Base-by-base conservation (phyloP, 2,113 vertebrate genomes). In the Centropristis striata region DNA sequence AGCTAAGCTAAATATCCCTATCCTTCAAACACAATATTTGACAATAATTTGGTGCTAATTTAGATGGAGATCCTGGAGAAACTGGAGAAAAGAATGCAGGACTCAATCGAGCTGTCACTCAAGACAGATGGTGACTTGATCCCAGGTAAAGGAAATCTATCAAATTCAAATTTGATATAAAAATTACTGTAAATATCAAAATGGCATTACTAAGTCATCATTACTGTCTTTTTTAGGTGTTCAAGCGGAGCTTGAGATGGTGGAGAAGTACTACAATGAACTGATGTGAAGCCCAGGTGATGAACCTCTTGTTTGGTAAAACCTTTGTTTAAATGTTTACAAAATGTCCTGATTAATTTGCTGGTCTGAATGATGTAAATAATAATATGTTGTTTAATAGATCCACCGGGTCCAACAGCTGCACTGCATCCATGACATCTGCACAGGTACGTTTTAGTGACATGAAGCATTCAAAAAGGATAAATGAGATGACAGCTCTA, bases 41-140 rank as follows among this genome's bases (percentile, higher is more conserved):
- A 0, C 2, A 14, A n/a, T 46, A 21, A 70, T 44, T 42, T 74
- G 1, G 23, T 77, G 23, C 10, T 58, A 4, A 66, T 37, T 71
- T 55, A 90, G 88, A 1, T 3, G 0, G 0, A 8, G 0, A 53
- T 85, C 41, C 15, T 83, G 44, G 0, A 27, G 4, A 20, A 0
- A 1, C 28, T 87, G 27, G 0, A 41, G 16, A 0, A 47, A 13
- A 69, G 55, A 13, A 66, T 85, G 72, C 0, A 8, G 50, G 8
- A 72, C 37, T 78, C 88, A 8, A 65, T 69, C 18, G 50, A 85
- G 8, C 55, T 72, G 25, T 80, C 88, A 28, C 70, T 90, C 12
- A 36, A 39, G 21, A 75, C 27, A 8, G 65, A 65, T 41, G 49
- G 32, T 5, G 0, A 1, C 37, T 71, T 60, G 28, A 14, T 89